Evolutionary conservation across 2,888 invertebrate species (phyloP), one percentile per base, ranked within the genome.

Genomic region (Norana najaformis): DNA sequence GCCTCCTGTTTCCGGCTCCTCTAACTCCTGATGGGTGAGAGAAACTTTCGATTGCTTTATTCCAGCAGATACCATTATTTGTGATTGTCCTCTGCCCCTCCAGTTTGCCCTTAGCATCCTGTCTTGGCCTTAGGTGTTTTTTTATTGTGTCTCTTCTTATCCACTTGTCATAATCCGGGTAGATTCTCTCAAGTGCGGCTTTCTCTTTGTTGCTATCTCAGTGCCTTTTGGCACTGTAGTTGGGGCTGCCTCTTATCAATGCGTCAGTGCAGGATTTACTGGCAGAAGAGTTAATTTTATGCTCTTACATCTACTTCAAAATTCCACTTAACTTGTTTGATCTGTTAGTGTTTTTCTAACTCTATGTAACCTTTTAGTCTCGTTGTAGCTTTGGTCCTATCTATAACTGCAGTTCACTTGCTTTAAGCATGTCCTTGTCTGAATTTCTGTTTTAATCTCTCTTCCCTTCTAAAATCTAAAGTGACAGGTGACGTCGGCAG

Each of bases 151-250:
- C 30, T 23, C 53, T 53, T 53, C 53, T 53, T 53, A 53, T 2
- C 23, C 23, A 30, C 53, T 30, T 53, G 6, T n/a, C 69, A n/a
- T 69, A 8, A n/a, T n/a, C 16, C n/a, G 11, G 69, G n/a, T 69
- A n/a, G 69, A 30, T 69, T 69, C 69, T 69, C 69, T 69, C n/a
- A n/a, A 69, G 69, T 69, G 69, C 69, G n/a, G 69, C 69, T 69
- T 69, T n/a, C 1, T 69, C n/a, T 11, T 5, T 69, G 69, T 69
- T 69, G 13, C n/a, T 69, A n/a, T 69, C 69, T 69, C 30, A 1
- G 69, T 47, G 47, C 47, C 69, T 69, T 8, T 69, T 5, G 69
- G 69, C n/a, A 47, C 47, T 6, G 23, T 6, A n/a, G 8, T 69
- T 69, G 69, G 3, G 6, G 13, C 69, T 30, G 69, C 8, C 30